These are phyloP conservation scores for Periophthalmodon schlosseri DNA, from an alignment of 2,113 vertebrate genomes.

Conservation along the genomic window DNA sequence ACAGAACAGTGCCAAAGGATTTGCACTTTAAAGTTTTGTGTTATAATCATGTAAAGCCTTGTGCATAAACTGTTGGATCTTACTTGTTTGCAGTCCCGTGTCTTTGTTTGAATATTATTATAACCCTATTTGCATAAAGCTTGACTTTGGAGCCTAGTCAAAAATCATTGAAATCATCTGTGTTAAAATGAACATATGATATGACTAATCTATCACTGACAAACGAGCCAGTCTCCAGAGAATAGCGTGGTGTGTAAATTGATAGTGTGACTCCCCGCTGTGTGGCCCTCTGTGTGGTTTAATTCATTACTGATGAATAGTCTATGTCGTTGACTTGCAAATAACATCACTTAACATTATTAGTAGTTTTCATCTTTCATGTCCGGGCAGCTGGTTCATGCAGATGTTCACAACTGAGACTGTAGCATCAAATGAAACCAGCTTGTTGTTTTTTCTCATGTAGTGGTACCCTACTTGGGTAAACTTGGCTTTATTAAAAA, in stretches of 20 bases:
- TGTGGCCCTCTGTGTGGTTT: slow-evolving; percentile 53
- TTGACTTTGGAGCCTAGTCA: not conserved
- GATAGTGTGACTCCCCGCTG: slow-evolving; percentile 35
- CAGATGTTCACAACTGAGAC: slow-evolving; percentile 19
- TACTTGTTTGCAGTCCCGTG: not conserved
- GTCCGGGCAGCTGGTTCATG: slow-evolving; percentile 36
- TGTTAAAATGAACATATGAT: slow-evolving; percentile 15
- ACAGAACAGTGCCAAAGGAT: not conserved
- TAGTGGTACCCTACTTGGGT: not conserved
- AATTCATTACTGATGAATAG: slow-evolving; percentile 49
- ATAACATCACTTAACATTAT: slow-evolving; percentile 67
- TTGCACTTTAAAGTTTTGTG: not conserved
- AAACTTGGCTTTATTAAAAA: not conserved
- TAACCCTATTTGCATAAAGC: not conserved
- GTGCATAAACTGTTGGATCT: not conserved
- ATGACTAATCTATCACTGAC: slow-evolving; percentile 11
- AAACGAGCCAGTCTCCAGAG: slow-evolving; percentile 14
- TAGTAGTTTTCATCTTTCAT: slow-evolving; percentile 59
- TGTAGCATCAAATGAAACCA: not conserved
- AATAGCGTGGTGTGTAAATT: slow-evolving; percentile 38
- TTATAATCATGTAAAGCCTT: no score
- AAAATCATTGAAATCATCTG: not conserved
- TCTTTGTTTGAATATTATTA: not conserved
- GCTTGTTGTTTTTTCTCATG: not conserved
- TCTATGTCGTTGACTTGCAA: slow-evolving; percentile 53